A percentile compares a stretch with the other conserved stretches of the same genome.
Conservation (phyloP, 35 echinoderm and acorn worm genomes). For the Amphiura filiformis region DNA sequence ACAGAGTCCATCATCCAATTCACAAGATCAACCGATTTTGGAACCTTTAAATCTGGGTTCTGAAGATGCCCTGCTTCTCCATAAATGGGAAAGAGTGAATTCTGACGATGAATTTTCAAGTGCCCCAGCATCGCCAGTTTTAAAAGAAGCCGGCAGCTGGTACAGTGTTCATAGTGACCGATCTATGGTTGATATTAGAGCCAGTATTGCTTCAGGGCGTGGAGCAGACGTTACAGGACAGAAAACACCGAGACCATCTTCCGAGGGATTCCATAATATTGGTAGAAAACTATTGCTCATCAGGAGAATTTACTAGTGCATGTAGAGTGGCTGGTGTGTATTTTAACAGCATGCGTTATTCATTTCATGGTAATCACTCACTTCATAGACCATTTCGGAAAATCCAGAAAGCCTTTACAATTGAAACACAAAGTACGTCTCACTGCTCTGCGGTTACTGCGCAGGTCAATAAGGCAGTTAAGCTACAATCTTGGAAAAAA, state of each 20-base stretch:
- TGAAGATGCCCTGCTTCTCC: conserved; percentile 47
- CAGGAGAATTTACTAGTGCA: background rate
- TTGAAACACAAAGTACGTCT: too few relatives aligned
- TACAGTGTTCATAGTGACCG: conserved; percentile 55
- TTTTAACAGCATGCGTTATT: background rate
- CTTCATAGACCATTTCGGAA: too few relatives aligned
- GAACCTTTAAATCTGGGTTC: background rate
- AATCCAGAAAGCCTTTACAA: too few relatives aligned
- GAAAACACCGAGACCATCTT: background rate
- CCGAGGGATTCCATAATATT: background rate
- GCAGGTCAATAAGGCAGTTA: too few relatives aligned
- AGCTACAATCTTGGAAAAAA: too few relatives aligned
- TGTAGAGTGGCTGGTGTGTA: background rate
- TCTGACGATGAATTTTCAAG: conserved; percentile 58
- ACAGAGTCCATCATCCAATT: background rate
- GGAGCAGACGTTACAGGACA: conserved; percentile 38
- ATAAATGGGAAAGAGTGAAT: conserved; percentile 75
- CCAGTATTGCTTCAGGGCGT: conserved; percentile 85
- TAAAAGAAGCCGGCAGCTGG: conserved; percentile 49
- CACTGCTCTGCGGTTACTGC: too few relatives aligned
- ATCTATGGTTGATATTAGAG: conserved; percentile 88
- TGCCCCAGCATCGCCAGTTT: conserved; percentile 6
- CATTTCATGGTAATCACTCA: background rate
- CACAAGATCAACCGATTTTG: background rate
- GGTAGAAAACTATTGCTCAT: conserved; percentile 1